These are phyloP conservation scores for Chiloscyllium punctatum DNA, from an alignment of 2,797 vertebrate species.

Conservation along the genomic window DNA sequence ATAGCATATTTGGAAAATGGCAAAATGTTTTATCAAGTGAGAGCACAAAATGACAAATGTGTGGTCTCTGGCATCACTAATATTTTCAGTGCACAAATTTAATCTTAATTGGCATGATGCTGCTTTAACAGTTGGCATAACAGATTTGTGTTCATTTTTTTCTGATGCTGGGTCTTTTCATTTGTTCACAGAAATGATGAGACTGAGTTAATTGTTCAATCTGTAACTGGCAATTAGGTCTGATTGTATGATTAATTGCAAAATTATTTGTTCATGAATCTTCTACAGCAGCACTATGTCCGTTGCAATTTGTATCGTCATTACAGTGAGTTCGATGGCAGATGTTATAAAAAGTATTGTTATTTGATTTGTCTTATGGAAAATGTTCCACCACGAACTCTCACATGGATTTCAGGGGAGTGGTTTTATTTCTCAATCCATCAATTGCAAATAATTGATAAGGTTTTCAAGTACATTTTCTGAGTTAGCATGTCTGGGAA, in stretches of 20 bases:
- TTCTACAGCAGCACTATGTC: not conserved
- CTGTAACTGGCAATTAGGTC: conserved; percentile 9
- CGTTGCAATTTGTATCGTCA: not conserved
- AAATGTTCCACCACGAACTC: not conserved
- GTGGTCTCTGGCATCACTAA: not conserved
- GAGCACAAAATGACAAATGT: not conserved
- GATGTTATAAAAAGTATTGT: not conserved
- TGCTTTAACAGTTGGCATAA: not conserved
- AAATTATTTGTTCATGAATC: conserved; percentile 19
- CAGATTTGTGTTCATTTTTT: not conserved
- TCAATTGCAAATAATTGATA: not conserved
- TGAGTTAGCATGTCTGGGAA: not conserved
- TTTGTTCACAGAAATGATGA: not conserved
- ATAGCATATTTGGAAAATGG: not conserved
- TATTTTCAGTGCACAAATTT: not conserved
- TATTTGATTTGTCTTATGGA: not conserved
- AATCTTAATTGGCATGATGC: conserved; percentile 14
- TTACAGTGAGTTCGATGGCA: not conserved
- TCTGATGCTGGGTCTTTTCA: not conserved
- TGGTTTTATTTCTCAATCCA: not conserved
- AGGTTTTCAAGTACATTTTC: not conserved
- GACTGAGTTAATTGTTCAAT: not conserved
- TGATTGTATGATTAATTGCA: conserved; percentile 15
- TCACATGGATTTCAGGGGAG: not conserved
- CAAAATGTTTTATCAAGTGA: not conserved